A percentile compares a stretch with the other conserved stretches of the same genome.
Conservation (phyloP, 2,797 vertebrate species). For the Bucorvus abyssinicus region DNA sequence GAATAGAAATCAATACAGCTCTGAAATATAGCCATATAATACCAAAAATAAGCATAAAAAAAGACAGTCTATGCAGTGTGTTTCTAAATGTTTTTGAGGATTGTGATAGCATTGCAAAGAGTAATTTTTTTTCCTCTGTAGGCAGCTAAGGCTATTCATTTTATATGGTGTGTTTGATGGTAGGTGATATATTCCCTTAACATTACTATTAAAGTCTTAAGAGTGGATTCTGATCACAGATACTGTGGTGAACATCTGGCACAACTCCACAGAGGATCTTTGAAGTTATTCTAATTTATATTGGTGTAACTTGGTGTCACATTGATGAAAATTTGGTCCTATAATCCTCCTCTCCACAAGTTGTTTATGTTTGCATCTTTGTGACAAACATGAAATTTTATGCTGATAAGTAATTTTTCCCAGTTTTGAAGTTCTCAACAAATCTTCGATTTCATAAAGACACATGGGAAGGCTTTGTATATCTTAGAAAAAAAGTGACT, state of each 20-base stretch:
- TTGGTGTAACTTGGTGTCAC: background rate
- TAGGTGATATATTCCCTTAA: conserved; percentile 33
- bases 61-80: background rate
- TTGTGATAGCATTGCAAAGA: conserved; percentile 11
- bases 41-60: conserved; percentile 60
- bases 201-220: conserved; percentile 40
- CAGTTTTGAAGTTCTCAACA: background rate
- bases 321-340: background rate
- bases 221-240: background rate
- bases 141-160: conserved; percentile 39
- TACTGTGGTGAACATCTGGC: background rate
- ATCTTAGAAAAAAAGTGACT: background rate
- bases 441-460: background rate
- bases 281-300: background rate
- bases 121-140: background rate
- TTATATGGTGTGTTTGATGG: conserved; percentile 15
- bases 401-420: conserved; percentile 17
- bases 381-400: conserved; percentile 22
- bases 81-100: conserved; percentile 39
- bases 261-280: background rate
- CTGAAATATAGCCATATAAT: conserved; percentile 50
- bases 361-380: conserved; percentile 48
- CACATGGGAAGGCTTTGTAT: background rate
- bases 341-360: background rate
- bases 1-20: conserved; percentile 70